phyloP scores from a whole-genome alignment of 2,888 invertebrate genomes.

The Trachelus iudaicus region DNA sequence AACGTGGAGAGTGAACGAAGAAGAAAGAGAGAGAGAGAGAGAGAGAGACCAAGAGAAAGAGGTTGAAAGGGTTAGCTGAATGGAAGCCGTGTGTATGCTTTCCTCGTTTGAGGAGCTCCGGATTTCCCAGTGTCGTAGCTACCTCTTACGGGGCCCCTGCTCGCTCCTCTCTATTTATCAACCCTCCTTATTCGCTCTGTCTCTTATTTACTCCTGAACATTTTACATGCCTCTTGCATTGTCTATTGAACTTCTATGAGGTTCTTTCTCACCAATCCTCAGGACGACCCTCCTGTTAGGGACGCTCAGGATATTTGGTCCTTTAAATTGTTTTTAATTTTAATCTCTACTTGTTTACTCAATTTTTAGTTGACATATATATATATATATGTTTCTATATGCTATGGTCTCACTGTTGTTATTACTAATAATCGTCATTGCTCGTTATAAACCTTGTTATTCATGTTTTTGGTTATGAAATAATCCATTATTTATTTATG shows the following conservation, averaged over 20 bases:
- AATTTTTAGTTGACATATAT: no score
- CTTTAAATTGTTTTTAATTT: neutral
- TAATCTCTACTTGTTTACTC: neutral
- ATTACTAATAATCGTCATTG: neutral
- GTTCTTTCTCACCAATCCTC: neutral
- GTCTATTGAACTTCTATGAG: neutral
- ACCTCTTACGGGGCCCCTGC: neutral
- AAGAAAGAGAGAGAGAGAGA: slow-evolving; percentile 15
- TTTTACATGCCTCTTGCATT: neutral
- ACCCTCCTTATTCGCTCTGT: neutral
- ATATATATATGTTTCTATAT: neutral
- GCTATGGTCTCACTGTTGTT: neutral
- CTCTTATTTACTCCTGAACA: neutral
- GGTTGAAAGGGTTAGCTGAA: slow-evolving; percentile 58
- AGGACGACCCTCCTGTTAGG: no score
- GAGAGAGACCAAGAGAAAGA: slow-evolving; percentile 19
- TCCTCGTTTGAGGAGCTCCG: slow-evolving; percentile 56
- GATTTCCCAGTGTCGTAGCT: slow-evolving; percentile 43
- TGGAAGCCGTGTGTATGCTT: slow-evolving; percentile 57
- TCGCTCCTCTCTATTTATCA: neutral
- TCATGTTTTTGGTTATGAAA: neutral
- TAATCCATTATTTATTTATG: neutral
- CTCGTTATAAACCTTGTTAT: neutral
- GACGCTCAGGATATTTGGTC: no score
- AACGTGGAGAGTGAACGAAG: slow-evolving; percentile 24